Conservation (phyloP, 2,888 invertebrate species). For the Empis stercorea region DNA sequence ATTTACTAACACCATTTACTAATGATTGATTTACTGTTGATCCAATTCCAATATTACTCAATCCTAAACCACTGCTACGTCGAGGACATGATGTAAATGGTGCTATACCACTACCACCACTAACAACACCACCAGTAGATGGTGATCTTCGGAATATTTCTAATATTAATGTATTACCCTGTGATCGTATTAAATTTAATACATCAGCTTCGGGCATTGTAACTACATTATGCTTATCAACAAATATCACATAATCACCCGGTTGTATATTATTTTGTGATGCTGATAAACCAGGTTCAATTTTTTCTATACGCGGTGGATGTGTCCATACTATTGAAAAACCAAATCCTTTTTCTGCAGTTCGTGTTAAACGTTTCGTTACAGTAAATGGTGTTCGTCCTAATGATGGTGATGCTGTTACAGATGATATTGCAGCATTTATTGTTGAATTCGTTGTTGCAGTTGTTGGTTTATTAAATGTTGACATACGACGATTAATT, state of each 20-base stretch:
- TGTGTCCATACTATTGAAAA: conserved; percentile 84
- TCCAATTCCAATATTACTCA: conserved; percentile 17
- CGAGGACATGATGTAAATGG: conserved; percentile 12
- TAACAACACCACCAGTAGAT: conserved; percentile 12
- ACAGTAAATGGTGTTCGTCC: conserved; percentile 76
- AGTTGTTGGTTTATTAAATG: conserved; percentile 31
- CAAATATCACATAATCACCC: conserved; percentile 79
- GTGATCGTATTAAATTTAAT: conserved; percentile 50
- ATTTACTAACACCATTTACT: background rate
- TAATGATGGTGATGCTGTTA: conserved; percentile 24
- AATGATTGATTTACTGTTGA: conserved; percentile 15
- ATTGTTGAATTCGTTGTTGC: conserved; percentile 29
- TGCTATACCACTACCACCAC: conserved; percentile 8
- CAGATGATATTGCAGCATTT: conserved; percentile 9
- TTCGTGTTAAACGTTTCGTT: conserved; percentile 47
- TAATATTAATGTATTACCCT: conserved; percentile 53
- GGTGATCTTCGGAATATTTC: conserved; percentile 52
- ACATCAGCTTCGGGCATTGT: conserved; percentile 64
- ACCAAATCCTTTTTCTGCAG: conserved; percentile 55
- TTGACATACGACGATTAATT: conserved; percentile 24
- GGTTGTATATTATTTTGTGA: conserved; percentile 71
- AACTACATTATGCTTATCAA: conserved; percentile 76
- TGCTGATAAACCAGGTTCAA: conserved; percentile 68
- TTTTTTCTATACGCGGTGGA: conserved; percentile 73
- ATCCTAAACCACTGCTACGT: conserved; percentile 27